phyloP scores from a whole-genome alignment of 2,797 vertebrate genomes.

The Brotula barbata region DNA sequence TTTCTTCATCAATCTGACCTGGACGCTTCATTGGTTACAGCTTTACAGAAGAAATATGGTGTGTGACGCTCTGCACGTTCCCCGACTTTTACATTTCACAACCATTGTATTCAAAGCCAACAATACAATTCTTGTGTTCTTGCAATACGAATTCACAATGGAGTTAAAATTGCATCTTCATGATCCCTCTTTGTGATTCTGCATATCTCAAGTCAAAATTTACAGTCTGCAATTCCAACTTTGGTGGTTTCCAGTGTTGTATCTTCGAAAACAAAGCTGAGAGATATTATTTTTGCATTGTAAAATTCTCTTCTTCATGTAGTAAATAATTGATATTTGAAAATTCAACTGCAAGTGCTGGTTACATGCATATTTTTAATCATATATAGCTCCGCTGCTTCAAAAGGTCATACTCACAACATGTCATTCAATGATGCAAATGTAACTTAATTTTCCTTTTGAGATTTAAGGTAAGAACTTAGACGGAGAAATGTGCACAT shows the following conservation, averaged over 20 bases:
- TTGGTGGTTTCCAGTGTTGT: neutral
- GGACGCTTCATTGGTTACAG: conserved; percentile 71
- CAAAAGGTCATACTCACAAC: too few relatives aligned
- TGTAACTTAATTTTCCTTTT: too few relatives aligned
- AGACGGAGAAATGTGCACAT: too few relatives aligned
- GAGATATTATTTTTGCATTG: too few relatives aligned
- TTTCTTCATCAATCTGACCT: conserved; percentile 80
- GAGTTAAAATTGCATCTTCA: neutral
- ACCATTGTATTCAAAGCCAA: conserved; percentile 4
- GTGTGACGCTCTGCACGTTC: conserved; percentile 67
- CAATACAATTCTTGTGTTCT: too few relatives aligned
- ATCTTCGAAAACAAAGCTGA: neutral
- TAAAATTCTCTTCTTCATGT: neutral
- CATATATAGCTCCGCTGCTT: conserved; percentile 2
- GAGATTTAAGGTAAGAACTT: too few relatives aligned
- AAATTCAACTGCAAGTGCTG: neutral
- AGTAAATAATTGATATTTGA: neutral
- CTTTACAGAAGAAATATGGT: conserved; percentile 85
- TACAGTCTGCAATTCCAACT: neutral
- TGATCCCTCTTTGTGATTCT: neutral
- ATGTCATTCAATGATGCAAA: too few relatives aligned
- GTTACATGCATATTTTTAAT: neutral
- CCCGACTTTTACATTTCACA: neutral
- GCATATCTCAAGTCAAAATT: conserved; percentile 11
- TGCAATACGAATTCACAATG: neutral